These are phyloP conservation scores for Lasioglossum baleicum DNA, from an alignment of 1,140 invertebrate genomes.

Conservation along the genomic window DNA sequence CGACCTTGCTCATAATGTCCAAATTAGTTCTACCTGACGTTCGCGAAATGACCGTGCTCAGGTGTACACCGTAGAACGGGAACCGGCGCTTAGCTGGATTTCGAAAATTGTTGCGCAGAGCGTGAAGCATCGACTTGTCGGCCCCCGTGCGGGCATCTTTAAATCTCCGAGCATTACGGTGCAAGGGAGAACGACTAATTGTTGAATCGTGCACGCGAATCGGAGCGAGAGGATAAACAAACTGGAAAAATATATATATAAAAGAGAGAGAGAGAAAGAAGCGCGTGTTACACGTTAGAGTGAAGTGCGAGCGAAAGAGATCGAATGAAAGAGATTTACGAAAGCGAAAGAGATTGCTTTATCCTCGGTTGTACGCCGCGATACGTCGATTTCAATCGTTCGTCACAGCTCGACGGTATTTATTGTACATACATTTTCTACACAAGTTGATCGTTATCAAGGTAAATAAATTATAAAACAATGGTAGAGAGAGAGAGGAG, in stretches of 20 bases:
- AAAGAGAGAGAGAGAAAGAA: too few relatives aligned
- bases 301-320: too few relatives aligned
- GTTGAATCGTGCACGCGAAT: too few relatives aligned
- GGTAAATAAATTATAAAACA: not conserved
- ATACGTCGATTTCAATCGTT: slow-evolving; percentile 2
- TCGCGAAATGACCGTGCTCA: slow-evolving; percentile 55
- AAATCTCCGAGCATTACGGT: slow-evolving; percentile 2
- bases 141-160: not conserved
- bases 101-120: not conserved
- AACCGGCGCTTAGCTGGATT: slow-evolving; percentile 20
- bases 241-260: too few relatives aligned
- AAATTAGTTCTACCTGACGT: slow-evolving; percentile 58
- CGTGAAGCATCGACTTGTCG: not conserved
- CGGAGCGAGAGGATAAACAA: too few relatives aligned
- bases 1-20: slow-evolving; percentile 60
- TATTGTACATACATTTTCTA: slow-evolving; percentile 37
- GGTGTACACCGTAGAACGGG: slow-evolving; percentile 19
- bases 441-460: slow-evolving; percentile 2
- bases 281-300: too few relatives aligned
- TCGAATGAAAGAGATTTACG: too few relatives aligned
- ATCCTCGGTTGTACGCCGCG: slow-evolving; percentile 14
- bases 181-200: too few relatives aligned
- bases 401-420: not conserved
- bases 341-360: not conserved
- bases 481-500: not conserved